Base-by-base conservation (phyloP, 2,113 vertebrate genomes). In the Hiodon alosoides region DNA sequence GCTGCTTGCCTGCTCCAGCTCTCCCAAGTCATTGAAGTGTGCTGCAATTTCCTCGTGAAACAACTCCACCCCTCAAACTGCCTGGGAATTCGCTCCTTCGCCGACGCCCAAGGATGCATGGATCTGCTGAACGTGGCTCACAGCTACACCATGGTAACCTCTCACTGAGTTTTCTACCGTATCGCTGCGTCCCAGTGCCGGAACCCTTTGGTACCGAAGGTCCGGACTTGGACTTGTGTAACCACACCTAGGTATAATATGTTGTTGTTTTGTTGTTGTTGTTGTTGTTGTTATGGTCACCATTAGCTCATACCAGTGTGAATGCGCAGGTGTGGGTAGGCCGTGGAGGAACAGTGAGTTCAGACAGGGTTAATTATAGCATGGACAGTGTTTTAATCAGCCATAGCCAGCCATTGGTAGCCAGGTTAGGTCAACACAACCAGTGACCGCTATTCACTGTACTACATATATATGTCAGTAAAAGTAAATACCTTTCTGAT, bases 61-160 rank as follows among this genome's bases (percentile, higher is more conserved):
- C 95, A 98, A 80, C 95, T 99, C 3, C 96, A 98, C 79, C 96
- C 96, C 5, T 98, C 96, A 80, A 99, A 98, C 83, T 99, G 97
- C 85, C 88, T 99, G 85, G 96, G 97, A 7, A 99, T 99, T 73
- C 92, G 93, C 64, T 98, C 96, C 2, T 99, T 99, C 5, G 97
- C 94, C 67, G 96, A 99, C 0, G 94, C 95, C 62, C 97, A 99
- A 83, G 97, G 96, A 68, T 99, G 96, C 80, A 72, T 89, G 10
- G 93, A 98, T 79, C 92, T 99, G 69, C 90, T 97, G 52, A 96
- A 91, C n/a, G 94, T 96, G 86, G 96, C 97, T 16, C 95, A 99
- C 80, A 94, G 87, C 0, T 99, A 97, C 83, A 98, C 96, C 1
- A 98, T 95, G 95, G 97, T 99, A 95, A 88, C 7, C 52, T 51